Evolutionary conservation across 2,797 vertebrate genomes (phyloP).

Genomic region (Smutsia gigantea): DNA sequence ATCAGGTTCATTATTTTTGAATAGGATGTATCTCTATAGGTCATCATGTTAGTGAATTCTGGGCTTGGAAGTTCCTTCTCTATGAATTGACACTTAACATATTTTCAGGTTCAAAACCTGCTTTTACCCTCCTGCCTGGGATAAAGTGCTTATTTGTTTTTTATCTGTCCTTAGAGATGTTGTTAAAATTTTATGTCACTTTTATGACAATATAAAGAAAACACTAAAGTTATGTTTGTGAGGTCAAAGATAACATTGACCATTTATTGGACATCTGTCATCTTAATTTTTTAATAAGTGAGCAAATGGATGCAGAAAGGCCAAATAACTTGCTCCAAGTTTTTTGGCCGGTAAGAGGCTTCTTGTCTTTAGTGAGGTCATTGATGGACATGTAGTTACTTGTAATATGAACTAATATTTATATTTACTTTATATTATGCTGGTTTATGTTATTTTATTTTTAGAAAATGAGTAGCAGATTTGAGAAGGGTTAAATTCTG

Average conservation of each 20-base stretch:
- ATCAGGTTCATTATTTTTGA: neutral
- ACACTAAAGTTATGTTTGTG: neutral
- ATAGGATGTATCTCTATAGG: neutral
- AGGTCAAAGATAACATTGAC: neutral
- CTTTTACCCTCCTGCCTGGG: neutral
- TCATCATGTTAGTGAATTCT: neutral
- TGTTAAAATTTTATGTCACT: neutral
- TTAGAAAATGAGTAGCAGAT: neutral
- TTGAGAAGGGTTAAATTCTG: neutral
- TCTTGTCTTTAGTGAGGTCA: neutral
- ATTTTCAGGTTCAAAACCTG: neutral
- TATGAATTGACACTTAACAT: neutral
- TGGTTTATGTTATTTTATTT: neutral
- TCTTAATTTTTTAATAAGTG: neutral
- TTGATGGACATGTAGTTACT: neutral
- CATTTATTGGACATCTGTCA: neutral
- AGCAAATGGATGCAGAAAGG: neutral
- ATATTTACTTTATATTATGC: neutral
- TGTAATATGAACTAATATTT: neutral
- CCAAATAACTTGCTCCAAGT: neutral
- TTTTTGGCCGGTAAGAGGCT: neutral
- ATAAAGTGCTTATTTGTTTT: neutral
- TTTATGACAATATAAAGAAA: neutral
- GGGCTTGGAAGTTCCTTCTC: neutral
- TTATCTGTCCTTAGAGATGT: neutral